Evolutionary conservation across 2,797 vertebrate species (phyloP).

Genomic region (Acanthiza pusilla): DNA sequence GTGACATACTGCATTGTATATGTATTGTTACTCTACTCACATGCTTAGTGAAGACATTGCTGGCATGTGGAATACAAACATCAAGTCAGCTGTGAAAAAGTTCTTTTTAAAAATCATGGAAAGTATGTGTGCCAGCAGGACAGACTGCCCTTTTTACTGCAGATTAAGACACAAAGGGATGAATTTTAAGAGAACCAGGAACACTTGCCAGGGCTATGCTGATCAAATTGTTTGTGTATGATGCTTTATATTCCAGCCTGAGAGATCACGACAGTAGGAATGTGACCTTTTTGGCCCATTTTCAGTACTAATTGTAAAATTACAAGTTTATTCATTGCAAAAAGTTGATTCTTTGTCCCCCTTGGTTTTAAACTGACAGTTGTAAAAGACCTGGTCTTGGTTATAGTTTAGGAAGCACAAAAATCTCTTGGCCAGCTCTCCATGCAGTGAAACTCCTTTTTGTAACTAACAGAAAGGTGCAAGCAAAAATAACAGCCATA

Average conservation of each 20-base stretch:
- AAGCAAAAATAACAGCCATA: background rate
- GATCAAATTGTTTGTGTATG: conserved; percentile 16
- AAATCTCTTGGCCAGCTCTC: background rate
- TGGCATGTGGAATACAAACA: conserved; percentile 47
- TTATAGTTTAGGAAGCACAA: background rate
- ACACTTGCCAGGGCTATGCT: conserved; percentile 12
- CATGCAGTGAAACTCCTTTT: background rate
- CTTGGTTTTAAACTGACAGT: conserved; percentile 3
- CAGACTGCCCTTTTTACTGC: conserved; percentile 50
- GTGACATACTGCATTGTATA: conserved; percentile 53
- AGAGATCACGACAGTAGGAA: conserved; percentile 23
- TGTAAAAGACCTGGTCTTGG: conserved; percentile 4
- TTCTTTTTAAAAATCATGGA: conserved; percentile 49
- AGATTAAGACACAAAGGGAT: conserved; percentile 42
- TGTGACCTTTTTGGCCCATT: conserved; percentile 32
- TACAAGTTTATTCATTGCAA: background rate
- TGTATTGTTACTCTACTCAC: conserved; percentile 65
- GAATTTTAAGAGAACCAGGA: conserved; percentile 24
- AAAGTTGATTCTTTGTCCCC: conserved; percentile 60
- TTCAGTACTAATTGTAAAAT: conserved; percentile 36
- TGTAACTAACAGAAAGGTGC: background rate
- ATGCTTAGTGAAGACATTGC: conserved; percentile 37
- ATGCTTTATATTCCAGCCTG: conserved; percentile 29
- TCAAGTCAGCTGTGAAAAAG: conserved; percentile 55
- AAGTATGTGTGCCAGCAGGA: conserved; percentile 24